Base-by-base conservation (phyloP, 2,888 invertebrate genomes). In the Nycteola revayana region DNA sequence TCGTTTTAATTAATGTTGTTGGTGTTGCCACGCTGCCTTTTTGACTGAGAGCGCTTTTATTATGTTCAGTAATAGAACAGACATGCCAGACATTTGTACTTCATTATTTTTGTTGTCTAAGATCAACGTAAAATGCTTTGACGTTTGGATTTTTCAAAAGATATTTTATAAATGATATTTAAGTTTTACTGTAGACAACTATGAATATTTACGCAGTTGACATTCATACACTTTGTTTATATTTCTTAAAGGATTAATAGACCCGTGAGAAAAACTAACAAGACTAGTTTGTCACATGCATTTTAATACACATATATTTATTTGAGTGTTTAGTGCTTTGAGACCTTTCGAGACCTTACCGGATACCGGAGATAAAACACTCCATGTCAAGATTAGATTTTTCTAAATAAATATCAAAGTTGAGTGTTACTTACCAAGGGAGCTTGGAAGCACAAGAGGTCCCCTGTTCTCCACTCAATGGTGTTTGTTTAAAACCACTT, bases 401-500 rank as follows among this genome's bases (percentile, higher is more conserved):
- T 78, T 75, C 73, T 69, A 74, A 76, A 76, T 66, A 80, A 79
- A 80, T 67, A 77, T 51, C 46, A 53, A 43, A 24, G 37, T 49
- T 41, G 52, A 56, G 65, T 65, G 69, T 61, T 81, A 69, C 80
- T 81, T 78, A 70, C 66, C 46, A 54, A 69, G 63, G 42, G 52
- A 59, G 66, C 59, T 62, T 59, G 67, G 71, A 66, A 58, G 69
- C 66, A 73, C 67, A 74, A 79, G 75, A 72, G 75, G 61, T 58
- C 65, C 56, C 62, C 71, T 75, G 71, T 75, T 70, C 72, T 66
- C 68, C 42, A 48, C 73, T 75, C 73, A 73, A 79, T 75, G 67
- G 50, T 83, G 80, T 83, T 84, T 83, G 81, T 82, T 80, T 74
- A 76, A 80, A 83, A 80, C 82, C 58, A 57, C 82, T 83, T 84